A percentile compares a stretch with the other conserved stretches of the same genome.
These are phyloP conservation scores for Oncorhynchus mykiss DNA, from an alignment of 2,113 vertebrate species.

Conservation along the genomic window DNA sequence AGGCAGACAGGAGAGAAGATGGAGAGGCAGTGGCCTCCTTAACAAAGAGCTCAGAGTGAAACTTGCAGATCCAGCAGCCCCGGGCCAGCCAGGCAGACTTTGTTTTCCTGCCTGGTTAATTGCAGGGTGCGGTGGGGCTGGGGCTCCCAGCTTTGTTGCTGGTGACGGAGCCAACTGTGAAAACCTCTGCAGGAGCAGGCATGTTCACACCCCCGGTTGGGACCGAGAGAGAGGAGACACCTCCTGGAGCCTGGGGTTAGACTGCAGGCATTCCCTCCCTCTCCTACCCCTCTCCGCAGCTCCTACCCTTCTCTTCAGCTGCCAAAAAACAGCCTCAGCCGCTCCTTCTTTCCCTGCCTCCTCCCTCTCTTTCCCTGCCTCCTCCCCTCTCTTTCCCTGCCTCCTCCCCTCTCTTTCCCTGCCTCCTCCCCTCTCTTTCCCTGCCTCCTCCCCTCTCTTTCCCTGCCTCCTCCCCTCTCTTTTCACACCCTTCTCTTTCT, in stretches of 20 bases:
- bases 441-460: neutral
- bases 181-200: constrained; percentile 37
- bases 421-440: neutral
- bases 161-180: constrained; percentile 31
- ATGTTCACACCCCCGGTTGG: constrained; percentile 17
- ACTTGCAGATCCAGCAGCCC: constrained; percentile 31
- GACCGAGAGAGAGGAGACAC: neutral
- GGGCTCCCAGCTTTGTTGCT: constrained; percentile 40
- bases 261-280: neutral
- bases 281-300: neutral
- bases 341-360: neutral
- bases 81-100: constrained; percentile 20
- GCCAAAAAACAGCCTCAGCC: neutral
- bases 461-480: neutral
- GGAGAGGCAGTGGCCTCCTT: neutral
- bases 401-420: neutral
- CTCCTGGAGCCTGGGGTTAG: neutral
- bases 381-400: neutral
- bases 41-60: constrained; percentile 7
- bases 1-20: neutral
- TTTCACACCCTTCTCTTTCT: neutral
- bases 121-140: constrained; percentile 46
- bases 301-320: neutral
- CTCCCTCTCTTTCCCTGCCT: neutral
- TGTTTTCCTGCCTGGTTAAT: constrained; percentile 45